These are phyloP conservation scores for Rhimphoctona megacephalus DNA, from an alignment of 2,888 invertebrate species.

Conservation along the genomic window DNA sequence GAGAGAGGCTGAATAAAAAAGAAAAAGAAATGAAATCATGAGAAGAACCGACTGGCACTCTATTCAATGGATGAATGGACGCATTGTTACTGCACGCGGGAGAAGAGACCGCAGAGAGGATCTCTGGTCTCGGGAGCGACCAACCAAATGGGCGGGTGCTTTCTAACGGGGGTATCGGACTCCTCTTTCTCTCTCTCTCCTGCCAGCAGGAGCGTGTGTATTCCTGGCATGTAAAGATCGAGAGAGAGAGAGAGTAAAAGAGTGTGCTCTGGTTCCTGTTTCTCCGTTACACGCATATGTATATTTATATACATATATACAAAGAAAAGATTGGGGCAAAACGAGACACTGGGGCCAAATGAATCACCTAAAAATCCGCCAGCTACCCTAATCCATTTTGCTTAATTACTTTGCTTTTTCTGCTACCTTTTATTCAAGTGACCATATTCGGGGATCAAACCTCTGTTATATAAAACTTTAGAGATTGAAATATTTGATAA, in stretches of 20 bases:
- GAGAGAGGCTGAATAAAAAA: conserved; percentile 18
- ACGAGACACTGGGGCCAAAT: neutral
- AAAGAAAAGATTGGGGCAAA: neutral
- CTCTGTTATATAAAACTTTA: neutral
- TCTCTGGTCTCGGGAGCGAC: conserved; percentile 19
- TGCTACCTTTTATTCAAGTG: neutral
- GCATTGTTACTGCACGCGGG: conserved; percentile 75
- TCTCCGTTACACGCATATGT: conserved; percentile 17
- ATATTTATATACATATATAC: neutral
- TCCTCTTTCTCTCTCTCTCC: conserved; percentile 5
- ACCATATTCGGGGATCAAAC: neutral
- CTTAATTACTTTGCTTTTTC: neutral
- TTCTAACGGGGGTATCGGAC: conserved; percentile 63
- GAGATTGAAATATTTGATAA: neutral
- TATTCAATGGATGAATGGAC: conserved; percentile 76
- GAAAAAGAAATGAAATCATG: conserved; percentile 54
- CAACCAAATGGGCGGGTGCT: conserved; percentile 63
- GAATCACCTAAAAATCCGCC: neutral
- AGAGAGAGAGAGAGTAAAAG: conserved; percentile 34
- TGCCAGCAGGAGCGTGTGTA: conserved; percentile 24
- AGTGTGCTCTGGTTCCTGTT: conserved; percentile 30
- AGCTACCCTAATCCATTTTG: neutral
- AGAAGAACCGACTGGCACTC: conserved; percentile 66
- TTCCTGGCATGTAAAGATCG: conserved; percentile 5
- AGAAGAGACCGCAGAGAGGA: conserved; percentile 65